These are phyloP conservation scores for Ceratosolen fusciceps DNA, from an alignment of 1,140 invertebrate genomes.

Conservation along the genomic window DNA sequence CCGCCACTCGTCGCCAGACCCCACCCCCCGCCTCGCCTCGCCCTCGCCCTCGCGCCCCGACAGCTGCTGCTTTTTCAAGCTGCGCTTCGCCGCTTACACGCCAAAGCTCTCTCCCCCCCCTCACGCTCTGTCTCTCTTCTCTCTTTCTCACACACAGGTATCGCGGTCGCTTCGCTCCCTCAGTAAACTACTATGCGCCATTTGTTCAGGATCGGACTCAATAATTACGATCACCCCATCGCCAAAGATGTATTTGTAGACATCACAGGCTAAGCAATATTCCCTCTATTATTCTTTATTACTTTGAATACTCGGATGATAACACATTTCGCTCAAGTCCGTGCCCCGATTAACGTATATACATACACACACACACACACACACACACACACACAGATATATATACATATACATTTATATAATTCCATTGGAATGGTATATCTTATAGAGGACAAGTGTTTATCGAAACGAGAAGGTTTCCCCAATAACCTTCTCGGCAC, in stretches of 20 bases:
- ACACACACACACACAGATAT: too few relatives aligned
- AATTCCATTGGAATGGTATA: too few relatives aligned
- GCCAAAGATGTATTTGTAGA: neutral
- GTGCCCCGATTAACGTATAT: too few relatives aligned
- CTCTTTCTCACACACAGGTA: too few relatives aligned
- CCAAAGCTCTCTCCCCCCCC: neutral
- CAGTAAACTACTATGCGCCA: neutral
- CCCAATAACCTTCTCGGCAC: too few relatives aligned
- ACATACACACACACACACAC: neutral
- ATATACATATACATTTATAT: too few relatives aligned
- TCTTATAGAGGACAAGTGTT: too few relatives aligned
- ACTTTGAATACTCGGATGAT: neutral
- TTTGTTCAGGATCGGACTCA: conserved; percentile 6
- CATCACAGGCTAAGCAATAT: neutral
- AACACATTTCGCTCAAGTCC: too few relatives aligned
- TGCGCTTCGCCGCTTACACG: conserved; percentile 7
- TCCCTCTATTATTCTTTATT: neutral
- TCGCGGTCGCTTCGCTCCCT: neutral
- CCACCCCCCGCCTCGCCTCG: neutral
- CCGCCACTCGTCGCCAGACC: neutral
- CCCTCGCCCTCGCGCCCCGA: neutral
- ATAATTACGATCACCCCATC: conserved; percentile 10
- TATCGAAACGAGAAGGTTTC: too few relatives aligned
- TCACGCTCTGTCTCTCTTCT: too few relatives aligned
- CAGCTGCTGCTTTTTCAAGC: conserved; percentile 24